Conservation (phyloP, 1,140 invertebrate genomes). For the Drosophila teissieri region DNA sequence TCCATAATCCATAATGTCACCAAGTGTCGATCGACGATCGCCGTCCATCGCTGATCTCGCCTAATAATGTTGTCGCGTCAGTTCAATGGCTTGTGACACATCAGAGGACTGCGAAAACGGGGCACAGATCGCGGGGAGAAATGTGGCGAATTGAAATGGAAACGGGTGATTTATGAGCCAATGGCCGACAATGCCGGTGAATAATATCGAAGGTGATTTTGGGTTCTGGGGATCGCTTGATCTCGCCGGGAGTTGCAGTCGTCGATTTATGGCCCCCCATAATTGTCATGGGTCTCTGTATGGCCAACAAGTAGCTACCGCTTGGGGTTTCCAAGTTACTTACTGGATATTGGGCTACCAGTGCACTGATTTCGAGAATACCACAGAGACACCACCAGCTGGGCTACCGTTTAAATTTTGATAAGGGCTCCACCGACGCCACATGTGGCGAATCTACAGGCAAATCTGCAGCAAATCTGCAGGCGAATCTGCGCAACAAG, state of each 20-base stretch:
- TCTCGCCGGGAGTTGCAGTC: conserved; percentile 56
- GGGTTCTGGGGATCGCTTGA: conserved; percentile 50
- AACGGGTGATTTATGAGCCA: conserved; percentile 48
- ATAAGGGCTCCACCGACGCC: conserved; percentile 67
- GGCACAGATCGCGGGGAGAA: conserved; percentile 4
- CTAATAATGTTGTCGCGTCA: conserved; percentile 64
- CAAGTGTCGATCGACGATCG: conserved; percentile 47
- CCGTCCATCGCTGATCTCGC: conserved; percentile 54
- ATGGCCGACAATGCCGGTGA: conserved; percentile 63
- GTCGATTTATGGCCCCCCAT: conserved; percentile 75
- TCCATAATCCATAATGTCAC: conserved; percentile 78
- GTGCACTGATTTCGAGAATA: not conserved
- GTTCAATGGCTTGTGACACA: conserved; percentile 79
- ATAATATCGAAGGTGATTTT: conserved; percentile 54
- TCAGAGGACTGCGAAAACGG: conserved; percentile 11
- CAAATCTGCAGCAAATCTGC: conserved; percentile 14
- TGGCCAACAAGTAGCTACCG: conserved; percentile 70
- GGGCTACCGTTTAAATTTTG: conserved; percentile 80
- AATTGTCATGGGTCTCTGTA: conserved; percentile 82
- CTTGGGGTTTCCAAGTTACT: conserved; percentile 1
- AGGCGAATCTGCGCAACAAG: conserved; percentile 70
- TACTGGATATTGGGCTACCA: conserved; percentile 1
- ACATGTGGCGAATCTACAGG: conserved; percentile 62
- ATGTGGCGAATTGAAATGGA: conserved; percentile 23
- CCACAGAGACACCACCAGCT: conserved; percentile 57